phyloP scores from a whole-genome alignment of 2,113 vertebrate species.

The Nasalis larvatus region DNA sequence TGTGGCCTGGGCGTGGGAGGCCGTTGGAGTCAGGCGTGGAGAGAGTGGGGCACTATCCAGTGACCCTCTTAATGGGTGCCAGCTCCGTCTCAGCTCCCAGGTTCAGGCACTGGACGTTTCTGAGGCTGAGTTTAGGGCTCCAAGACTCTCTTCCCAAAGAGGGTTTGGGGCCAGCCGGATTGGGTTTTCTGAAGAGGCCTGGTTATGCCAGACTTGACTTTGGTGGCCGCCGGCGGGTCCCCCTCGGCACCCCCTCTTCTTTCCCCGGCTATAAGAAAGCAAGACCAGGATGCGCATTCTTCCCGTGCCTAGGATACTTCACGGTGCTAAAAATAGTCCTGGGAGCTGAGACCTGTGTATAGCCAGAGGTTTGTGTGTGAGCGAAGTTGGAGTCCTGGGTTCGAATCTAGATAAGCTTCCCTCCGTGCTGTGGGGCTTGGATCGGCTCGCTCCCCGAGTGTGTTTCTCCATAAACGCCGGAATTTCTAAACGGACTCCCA shows the following conservation, averaged over 20 bases:
- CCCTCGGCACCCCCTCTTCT: neutral
- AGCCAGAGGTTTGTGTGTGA: neutral
- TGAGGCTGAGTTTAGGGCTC: neutral
- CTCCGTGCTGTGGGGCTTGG: neutral
- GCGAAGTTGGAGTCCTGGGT: conserved; percentile 25
- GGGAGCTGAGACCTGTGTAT: neutral
- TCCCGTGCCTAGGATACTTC: conserved; percentile 69
- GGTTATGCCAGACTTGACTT: neutral
- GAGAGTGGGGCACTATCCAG: too few relatives aligned
- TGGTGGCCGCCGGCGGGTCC: neutral
- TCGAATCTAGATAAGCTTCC: conserved; percentile 8
- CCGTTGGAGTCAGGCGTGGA: neutral
- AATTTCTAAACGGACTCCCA: neutral
- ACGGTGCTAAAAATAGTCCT: conserved; percentile 66
- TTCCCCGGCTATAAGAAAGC: neutral
- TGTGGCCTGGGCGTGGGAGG: accelerated
- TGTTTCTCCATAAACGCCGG: neutral
- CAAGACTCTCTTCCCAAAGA: neutral
- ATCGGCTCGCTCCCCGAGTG: neutral
- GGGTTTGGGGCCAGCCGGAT: neutral
- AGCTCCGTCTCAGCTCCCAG: too few relatives aligned
- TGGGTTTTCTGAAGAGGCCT: neutral
- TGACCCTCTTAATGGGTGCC: neutral
- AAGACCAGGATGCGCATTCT: conserved; percentile 59
- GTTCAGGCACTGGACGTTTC: too few relatives aligned